A percentile compares a stretch with the other conserved stretches of the same genome.
Evolutionary conservation across 2,113 vertebrate genomes (phyloP).

Genomic region (Coracopsis vasa): DNA sequence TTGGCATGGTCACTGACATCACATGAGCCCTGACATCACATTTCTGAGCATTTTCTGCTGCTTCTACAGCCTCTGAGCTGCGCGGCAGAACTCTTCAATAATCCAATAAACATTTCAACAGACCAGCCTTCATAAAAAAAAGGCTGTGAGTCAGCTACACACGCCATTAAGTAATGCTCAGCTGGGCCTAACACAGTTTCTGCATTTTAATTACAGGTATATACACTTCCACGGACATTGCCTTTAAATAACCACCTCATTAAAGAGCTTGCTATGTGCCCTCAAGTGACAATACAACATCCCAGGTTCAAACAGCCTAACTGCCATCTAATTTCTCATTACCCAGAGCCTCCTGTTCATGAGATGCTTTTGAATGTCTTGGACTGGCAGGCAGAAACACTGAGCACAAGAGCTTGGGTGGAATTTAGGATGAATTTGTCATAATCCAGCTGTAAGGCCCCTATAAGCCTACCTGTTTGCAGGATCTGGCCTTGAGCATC

Average conservation of each 20-base stretch:
- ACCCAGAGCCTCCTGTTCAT: not conserved
- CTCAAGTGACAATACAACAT: accelerated
- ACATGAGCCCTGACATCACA: not conserved
- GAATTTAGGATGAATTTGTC: not conserved
- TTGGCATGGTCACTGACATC: not conserved
- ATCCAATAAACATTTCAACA: conserved; percentile 15
- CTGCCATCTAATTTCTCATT: not conserved
- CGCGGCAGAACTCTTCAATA: not conserved
- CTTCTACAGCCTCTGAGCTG: not conserved
- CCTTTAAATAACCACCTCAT: not conserved
- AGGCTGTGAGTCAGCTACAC: not conserved
- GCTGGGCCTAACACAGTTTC: not conserved
- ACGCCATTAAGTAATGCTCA: conserved; percentile 13
- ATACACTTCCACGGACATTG: not conserved
- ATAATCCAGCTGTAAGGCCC: not conserved
- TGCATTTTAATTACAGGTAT: not conserved
- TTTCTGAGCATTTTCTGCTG: not conserved
- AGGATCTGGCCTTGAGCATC: not conserved
- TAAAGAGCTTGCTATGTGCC: not conserved
- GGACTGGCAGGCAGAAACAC: not conserved
- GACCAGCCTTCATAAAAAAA: not conserved
- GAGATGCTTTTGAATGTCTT: not conserved
- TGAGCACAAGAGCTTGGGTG: not conserved
- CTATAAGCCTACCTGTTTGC: accelerated
- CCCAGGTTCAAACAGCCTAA: not conserved